These are phyloP conservation scores for Notodonta ziczac DNA, from an alignment of 2,888 invertebrate species.

Conservation along the genomic window DNA sequence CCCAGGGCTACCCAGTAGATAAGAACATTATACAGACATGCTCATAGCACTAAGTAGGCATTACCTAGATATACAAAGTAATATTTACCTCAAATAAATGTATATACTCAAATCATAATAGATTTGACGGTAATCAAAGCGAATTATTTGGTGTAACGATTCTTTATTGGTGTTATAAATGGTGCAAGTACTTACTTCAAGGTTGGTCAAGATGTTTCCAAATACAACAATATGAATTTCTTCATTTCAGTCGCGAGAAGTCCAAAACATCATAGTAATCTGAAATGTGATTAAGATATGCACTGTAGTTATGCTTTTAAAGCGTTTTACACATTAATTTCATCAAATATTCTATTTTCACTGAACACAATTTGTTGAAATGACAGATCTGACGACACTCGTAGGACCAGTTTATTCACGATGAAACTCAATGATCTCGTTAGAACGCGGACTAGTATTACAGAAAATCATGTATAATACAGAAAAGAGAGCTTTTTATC, in stretches of 20 bases:
- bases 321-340: conserved; percentile 35
- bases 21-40: background rate
- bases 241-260: conserved; percentile 68
- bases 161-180: conserved; percentile 41
- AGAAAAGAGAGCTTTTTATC: conserved; percentile 33
- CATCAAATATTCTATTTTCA: conserved; percentile 47
- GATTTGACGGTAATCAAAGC: conserved; percentile 5
- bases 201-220: conserved; percentile 82
- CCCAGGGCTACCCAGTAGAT: background rate
- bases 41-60: background rate
- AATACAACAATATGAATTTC: conserved; percentile 64
- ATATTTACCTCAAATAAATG: background rate
- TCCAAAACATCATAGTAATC: conserved; percentile 50
- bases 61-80: background rate
- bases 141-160: conserved; percentile 39
- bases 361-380: conserved; percentile 62
- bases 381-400: conserved; percentile 82
- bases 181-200: conserved; percentile 74
- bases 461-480: conserved; percentile 25
- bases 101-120: conserved; percentile 5
- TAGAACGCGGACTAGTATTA: conserved; percentile 29
- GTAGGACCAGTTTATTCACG: conserved; percentile 75
- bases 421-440: conserved; percentile 49
- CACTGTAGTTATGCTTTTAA: conserved; percentile 12
- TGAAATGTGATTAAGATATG: conserved; percentile 49